These are phyloP conservation scores for Drosophila monieri DNA, from an alignment of 2,888 invertebrate species.

Conservation along the genomic window DNA sequence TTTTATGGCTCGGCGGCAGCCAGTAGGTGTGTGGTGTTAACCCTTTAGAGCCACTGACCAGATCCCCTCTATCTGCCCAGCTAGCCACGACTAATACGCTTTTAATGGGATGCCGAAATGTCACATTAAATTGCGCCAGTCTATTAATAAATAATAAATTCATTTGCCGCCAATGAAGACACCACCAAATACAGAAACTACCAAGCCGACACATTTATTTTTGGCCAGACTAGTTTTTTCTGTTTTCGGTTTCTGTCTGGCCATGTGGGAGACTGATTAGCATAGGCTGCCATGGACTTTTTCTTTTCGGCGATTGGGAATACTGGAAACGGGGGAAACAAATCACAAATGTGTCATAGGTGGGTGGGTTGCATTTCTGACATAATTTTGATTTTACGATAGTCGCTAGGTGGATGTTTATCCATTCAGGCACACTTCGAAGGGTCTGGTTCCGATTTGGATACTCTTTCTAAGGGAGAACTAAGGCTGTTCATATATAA, in stretches of 20 bases:
- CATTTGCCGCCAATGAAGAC: constrained; percentile 65
- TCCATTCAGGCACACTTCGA: constrained; percentile 12
- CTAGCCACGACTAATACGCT: constrained; percentile 54
- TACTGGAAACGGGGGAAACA: constrained; percentile 33
- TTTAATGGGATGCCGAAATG: constrained; percentile 75
- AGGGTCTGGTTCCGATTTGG: background rate
- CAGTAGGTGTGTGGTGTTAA: constrained; percentile 1
- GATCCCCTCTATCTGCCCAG: background rate
- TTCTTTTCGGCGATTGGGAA: constrained; percentile 28
- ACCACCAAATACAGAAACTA: constrained; percentile 40
- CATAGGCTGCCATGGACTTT: constrained; percentile 55
- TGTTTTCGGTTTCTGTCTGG: constrained; percentile 49
- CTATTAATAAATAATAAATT: constrained; percentile 74
- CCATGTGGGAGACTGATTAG: constrained; percentile 79
- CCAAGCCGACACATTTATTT: constrained; percentile 56
- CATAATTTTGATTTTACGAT: constrained; percentile 57
- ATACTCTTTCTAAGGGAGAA: background rate
- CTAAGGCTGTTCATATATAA: background rate
- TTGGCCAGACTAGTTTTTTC: constrained; percentile 63
- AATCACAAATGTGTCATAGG: constrained; percentile 33
- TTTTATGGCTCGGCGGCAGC: constrained; percentile 26
- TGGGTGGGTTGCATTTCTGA: constrained; percentile 54
- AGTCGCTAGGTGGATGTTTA: constrained; percentile 14
- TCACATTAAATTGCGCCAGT: constrained; percentile 71
- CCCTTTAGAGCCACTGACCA: constrained; percentile 11